Percentiles rank a stretch among this genome's conserved stretches.
phyloP scores from a whole-genome alignment of 1,140 invertebrate species.

The Drosophila navojoa region DNA sequence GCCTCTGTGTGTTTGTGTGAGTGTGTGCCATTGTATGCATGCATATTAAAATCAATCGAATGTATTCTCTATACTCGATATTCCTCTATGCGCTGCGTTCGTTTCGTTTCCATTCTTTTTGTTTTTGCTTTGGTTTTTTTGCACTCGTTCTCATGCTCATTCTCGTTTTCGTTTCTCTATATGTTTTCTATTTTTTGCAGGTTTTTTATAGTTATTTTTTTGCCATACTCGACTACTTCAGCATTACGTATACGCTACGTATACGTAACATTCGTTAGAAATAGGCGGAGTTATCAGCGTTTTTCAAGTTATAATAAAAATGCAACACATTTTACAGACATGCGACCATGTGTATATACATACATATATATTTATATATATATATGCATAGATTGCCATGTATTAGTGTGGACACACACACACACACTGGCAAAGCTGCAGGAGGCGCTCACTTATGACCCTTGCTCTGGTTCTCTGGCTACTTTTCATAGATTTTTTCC shows the following conservation, averaged over 20 bases:
- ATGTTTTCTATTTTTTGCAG: neutral
- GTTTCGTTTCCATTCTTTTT: conserved; percentile 3
- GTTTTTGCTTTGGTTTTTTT: neutral
- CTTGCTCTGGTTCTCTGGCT: conserved; percentile 68
- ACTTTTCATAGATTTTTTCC: conserved; percentile 82
- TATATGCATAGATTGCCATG: neutral
- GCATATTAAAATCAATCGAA: conserved; percentile 84
- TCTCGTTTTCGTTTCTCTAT: conserved; percentile 28
- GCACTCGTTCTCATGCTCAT: conserved; percentile 8
- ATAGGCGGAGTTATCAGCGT: conserved; percentile 83
- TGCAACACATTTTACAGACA: conserved; percentile 82
- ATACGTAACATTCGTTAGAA: conserved; percentile 77
- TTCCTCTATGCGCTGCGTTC: conserved; percentile 30
- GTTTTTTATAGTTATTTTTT: conserved; percentile 35
- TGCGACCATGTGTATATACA: conserved; percentile 37
- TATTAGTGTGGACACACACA: conserved; percentile 37
- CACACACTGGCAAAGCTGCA: conserved; percentile 34
- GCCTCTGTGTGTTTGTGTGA: conserved; percentile 27
- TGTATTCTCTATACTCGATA: conserved; percentile 78
- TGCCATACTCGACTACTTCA: conserved; percentile 32
- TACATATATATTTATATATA: conserved; percentile 41
- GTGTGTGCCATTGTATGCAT: conserved; percentile 76
- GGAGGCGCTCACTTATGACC: conserved; percentile 51
- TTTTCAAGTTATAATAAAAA: conserved; percentile 83
- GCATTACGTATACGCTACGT: conserved; percentile 63